Conservation (phyloP, 2,113 vertebrate species). For the Lepisosteus osseus region DNA sequence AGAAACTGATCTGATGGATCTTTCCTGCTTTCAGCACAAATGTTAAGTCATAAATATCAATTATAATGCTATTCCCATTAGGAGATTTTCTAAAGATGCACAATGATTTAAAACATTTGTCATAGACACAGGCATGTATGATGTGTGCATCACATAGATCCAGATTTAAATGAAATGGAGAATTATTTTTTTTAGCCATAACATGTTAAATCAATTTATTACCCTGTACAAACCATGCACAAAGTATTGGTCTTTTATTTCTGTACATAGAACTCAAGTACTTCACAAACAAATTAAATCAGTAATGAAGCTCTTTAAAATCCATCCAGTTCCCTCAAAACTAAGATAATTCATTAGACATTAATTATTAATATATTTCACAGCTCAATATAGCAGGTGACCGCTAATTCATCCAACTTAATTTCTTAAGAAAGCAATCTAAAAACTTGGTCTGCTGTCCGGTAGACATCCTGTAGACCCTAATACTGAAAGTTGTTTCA, state of each 20-base stretch:
- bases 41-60: too few relatives aligned
- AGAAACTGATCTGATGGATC: too few relatives aligned
- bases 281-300: neutral
- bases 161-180: too few relatives aligned
- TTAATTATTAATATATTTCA: neutral
- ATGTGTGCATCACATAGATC: too few relatives aligned
- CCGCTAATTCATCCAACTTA: neutral
- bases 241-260: neutral
- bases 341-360: neutral
- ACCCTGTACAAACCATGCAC: neutral
- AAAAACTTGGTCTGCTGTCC: neutral
- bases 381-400: neutral
- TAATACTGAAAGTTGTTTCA: neutral
- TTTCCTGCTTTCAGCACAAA: too few relatives aligned
- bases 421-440: neutral
- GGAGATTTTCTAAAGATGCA: too few relatives aligned
- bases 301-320: neutral
- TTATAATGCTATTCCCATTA: too few relatives aligned
- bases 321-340: neutral
- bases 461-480: neutral
- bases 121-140: too few relatives aligned
- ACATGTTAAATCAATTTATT: neutral
- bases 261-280: neutral
- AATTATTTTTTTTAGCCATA: too few relatives aligned
- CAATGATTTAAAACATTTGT: too few relatives aligned